Base-by-base conservation (phyloP, 2,797 vertebrate genomes). In the Phoxinus dragarum region DNA sequence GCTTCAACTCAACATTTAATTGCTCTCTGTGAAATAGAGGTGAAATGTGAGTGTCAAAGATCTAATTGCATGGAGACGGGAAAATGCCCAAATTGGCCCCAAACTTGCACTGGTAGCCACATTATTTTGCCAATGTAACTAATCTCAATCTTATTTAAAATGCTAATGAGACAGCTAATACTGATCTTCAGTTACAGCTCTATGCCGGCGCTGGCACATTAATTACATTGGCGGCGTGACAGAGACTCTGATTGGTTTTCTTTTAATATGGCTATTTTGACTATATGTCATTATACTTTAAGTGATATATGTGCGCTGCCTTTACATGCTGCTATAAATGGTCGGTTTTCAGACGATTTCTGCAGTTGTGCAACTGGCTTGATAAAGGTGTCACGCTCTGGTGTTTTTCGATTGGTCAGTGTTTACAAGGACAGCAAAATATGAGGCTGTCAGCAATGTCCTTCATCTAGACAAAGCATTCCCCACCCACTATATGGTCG, bases 41-140 rank as follows among this genome's bases (percentile, higher is more conserved):
- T 85, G 66, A 84, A 87, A 85, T 81, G 85, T 83, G 74, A 87
- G 84, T 75, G 88, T 89, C 86, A 89, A 85, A 79, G 81, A 81
- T 76, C 66, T 81, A 88, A 77, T 85, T 88, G 83, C 77, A 87
- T 40, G 77, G 85, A 80, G 72, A 85, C 3, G 34, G 75, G 12
- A 81, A 87, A 87, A 44, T 73, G 40, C 68, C 66, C 80, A 82
- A 85, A 73, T 74, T 87, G 72, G 82, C 81, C 42, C 36, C 56
- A 80, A 86, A 86, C 52, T 83, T 67, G 23, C 42, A 17, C 76
- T 68, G 77, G 61, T 83, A 64, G 69, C 71, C 67, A 27, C 19
- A 73, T 75, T 80, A 83, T 82, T 88, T 80, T 80, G 61, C 17
- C 69, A 59, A 21, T 86, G 42, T 88, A 82, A 71, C 75, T 75